Evolutionary conservation across 2,888 invertebrate genomes (phyloP).

Genomic region (Myopa testacea): DNA sequence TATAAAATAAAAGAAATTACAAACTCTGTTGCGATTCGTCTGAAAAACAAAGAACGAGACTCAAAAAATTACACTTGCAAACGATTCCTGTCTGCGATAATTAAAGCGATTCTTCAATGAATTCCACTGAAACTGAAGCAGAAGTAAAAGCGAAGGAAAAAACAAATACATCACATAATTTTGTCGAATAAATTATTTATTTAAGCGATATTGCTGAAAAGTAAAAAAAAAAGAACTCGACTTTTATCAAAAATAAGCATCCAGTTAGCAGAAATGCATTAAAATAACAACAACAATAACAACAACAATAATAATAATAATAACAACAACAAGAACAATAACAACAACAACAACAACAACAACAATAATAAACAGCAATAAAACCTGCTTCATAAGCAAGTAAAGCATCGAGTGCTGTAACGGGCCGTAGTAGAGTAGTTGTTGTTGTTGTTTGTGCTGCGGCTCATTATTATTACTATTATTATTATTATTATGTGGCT

Average conservation of each 20-base stretch:
- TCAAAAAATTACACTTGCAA: too few species aligned
- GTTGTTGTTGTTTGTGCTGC: background rate
- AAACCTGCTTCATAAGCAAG: too few species aligned
- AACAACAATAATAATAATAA: background rate
- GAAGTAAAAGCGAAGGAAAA: background rate
- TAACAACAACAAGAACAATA: slow-evolving; percentile 6
- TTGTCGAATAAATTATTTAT: background rate
- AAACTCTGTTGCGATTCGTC: too few species aligned
- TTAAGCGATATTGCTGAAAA: background rate
- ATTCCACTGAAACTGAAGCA: background rate
- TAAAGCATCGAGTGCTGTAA: too few species aligned
- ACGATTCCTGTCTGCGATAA: background rate
- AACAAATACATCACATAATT: background rate
- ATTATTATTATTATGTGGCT: too few species aligned
- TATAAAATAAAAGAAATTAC: too few species aligned
- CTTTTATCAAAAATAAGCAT: too few species aligned
- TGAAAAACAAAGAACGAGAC: too few species aligned
- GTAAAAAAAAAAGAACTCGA: background rate
- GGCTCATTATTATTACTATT: background rate
- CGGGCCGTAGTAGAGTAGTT: too few species aligned
- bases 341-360: background rate
- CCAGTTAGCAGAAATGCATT: background rate
- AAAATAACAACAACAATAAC: background rate
- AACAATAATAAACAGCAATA: too few species aligned
- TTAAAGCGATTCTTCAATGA: background rate